These are phyloP conservation scores for Alfaro cultratus DNA, from an alignment of 2,797 vertebrate species.

Conservation along the genomic window DNA sequence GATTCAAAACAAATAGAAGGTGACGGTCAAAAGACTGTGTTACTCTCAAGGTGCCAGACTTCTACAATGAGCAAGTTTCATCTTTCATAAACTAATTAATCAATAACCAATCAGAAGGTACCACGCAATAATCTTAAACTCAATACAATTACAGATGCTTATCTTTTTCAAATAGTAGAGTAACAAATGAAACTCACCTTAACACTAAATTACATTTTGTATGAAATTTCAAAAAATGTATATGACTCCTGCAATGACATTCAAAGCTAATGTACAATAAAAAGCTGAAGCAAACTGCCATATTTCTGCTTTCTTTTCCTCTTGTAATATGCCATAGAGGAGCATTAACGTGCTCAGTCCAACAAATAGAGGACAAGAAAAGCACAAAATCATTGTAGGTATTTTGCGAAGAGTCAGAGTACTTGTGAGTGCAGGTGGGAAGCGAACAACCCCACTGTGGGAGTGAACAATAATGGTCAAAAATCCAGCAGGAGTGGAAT, in stretches of 20 bases:
- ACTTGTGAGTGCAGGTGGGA: constrained; percentile 1
- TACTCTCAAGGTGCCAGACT: too few relatives aligned
- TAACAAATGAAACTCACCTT: too few relatives aligned
- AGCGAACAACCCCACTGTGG: neutral
- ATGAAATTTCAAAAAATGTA: too few relatives aligned
- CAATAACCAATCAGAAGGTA: too few relatives aligned
- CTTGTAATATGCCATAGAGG: neutral
- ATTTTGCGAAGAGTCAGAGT: neutral
- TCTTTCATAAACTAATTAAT: too few relatives aligned
- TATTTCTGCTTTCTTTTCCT: neutral
- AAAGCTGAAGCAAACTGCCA: neutral
- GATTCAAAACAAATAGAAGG: too few relatives aligned
- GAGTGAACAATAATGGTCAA: constrained; percentile 14
- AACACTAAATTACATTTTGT: too few relatives aligned
- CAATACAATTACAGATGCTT: too few relatives aligned
- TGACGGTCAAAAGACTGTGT: too few relatives aligned
- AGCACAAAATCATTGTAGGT: neutral
- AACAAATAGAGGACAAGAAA: neutral
- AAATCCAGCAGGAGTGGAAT: constrained; percentile 2
- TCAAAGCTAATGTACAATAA: neutral
- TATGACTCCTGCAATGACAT: neutral
- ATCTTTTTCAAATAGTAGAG: too few relatives aligned
- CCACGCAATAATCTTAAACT: too few relatives aligned
- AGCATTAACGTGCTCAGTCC: neutral
- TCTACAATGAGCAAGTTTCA: too few relatives aligned